A percentile compares a stretch with the other conserved stretches of the same genome.
phyloP scores from a whole-genome alignment of 2,888 invertebrate genomes.

The Tholera decimalis region DNA sequence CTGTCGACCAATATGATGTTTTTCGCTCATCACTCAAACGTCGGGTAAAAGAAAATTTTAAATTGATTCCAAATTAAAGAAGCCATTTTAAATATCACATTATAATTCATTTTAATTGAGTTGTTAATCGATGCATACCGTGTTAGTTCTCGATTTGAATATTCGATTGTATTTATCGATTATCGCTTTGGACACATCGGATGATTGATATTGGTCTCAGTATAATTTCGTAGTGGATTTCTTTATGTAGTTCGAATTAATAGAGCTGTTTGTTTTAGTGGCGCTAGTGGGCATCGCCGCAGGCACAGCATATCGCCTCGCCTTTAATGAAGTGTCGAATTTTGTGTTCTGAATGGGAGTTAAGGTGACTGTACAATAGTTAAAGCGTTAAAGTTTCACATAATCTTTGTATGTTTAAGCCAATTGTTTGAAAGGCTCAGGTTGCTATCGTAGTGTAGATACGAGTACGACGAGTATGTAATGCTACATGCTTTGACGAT shows the following conservation, averaged over 20 bases:
- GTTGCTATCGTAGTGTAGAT: too few species aligned
- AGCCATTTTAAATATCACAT: constrained; percentile 62
- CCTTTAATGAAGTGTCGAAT: constrained; percentile 86
- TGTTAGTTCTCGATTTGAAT: constrained; percentile 78
- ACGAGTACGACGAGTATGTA: too few species aligned
- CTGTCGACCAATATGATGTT: neutral
- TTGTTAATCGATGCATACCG: constrained; percentile 75
- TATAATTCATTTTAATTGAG: constrained; percentile 76
- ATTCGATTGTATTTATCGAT: constrained; percentile 80
- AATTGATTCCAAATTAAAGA: constrained; percentile 33
- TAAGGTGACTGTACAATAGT: constrained; percentile 69
- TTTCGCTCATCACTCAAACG: constrained; percentile 13
- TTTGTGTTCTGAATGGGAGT: constrained; percentile 73
- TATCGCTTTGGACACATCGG: constrained; percentile 76
- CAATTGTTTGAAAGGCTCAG: neutral
- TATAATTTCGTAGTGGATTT: constrained; percentile 77
- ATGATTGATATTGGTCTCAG: constrained; percentile 85
- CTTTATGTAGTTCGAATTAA: constrained; percentile 81
- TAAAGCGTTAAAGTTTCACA: neutral
- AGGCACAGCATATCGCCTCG: constrained; percentile 80
- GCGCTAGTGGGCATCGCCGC: constrained; percentile 78
- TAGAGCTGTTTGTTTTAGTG: constrained; percentile 89
- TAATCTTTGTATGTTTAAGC: neutral
- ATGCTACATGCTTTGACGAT: too few species aligned
- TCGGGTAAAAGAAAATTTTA: constrained; percentile 25